phyloP scores from a whole-genome alignment of 2,113 vertebrate genomes.

The Carassius carassius region DNA sequence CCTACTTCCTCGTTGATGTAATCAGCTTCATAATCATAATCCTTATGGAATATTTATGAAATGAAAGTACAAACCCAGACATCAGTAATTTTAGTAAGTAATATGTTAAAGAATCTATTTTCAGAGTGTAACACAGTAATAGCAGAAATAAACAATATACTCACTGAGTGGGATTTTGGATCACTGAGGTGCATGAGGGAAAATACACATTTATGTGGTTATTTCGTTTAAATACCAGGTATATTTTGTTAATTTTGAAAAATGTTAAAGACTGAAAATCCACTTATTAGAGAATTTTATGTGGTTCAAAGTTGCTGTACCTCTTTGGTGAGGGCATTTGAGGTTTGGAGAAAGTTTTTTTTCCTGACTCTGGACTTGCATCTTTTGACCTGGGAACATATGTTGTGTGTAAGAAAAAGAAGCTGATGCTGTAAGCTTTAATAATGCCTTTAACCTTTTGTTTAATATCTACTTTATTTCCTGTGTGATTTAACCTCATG shows the following conservation, averaged over 20 bases:
- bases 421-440: neutral
- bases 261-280: too few species aligned
- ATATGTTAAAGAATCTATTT: neutral
- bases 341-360: slow-evolving; percentile 50
- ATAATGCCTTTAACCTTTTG: neutral
- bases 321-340: slow-evolving; percentile 63
- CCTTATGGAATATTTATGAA: neutral
- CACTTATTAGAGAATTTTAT: neutral
- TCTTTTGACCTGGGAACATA: slow-evolving; percentile 53
- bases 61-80: neutral
- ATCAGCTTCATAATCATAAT: neutral
- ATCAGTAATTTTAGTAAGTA: neutral
- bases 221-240: neutral
- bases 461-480: neutral
- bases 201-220: neutral
- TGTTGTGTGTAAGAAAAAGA: neutral
- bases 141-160: neutral
- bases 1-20: neutral
- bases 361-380: neutral
- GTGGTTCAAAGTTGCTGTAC: slow-evolving; percentile 36
- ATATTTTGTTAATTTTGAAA: neutral
- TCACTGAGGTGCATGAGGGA: neutral
- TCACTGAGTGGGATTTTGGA: neutral
- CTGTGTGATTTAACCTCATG: neutral
- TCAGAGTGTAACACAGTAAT: neutral